These are phyloP conservation scores for Erannis defoliaria DNA, from an alignment of 2,888 invertebrate genomes.

Conservation along the genomic window DNA sequence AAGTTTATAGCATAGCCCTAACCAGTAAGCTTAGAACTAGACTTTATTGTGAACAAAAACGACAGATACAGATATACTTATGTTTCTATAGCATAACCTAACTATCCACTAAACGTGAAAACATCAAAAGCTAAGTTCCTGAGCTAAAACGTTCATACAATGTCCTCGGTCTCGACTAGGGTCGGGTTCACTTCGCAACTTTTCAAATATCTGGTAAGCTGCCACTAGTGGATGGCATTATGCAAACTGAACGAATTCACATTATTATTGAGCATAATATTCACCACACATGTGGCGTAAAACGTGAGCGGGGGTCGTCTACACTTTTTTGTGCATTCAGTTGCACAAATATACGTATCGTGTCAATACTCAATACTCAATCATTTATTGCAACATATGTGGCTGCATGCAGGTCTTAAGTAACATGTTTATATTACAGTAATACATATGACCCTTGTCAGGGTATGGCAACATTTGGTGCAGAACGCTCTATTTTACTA, in stretches of 20 bases:
- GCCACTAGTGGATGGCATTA: constrained; percentile 62
- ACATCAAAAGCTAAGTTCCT: constrained; percentile 35
- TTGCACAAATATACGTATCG: too few relatives aligned
- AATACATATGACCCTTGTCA: too few relatives aligned
- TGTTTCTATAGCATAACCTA: background rate
- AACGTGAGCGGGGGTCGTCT: constrained; percentile 18
- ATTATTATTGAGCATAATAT: constrained; percentile 64
- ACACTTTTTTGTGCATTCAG: background rate
- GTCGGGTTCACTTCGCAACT: constrained; percentile 69
- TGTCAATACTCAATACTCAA: too few relatives aligned
- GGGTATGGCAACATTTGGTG: too few relatives aligned
- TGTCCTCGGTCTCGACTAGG: constrained; percentile 28
- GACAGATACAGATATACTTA: constrained; percentile 3
- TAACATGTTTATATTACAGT: too few relatives aligned
- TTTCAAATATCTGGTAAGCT: constrained; percentile 71
- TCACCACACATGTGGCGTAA: constrained; percentile 48
- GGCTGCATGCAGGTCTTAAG: too few relatives aligned
- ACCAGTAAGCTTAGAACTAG: constrained; percentile 3
- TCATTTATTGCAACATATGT: too few relatives aligned
- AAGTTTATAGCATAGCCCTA: background rate
- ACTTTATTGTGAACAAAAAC: background rate
- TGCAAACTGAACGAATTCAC: constrained; percentile 71
- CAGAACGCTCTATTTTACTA: too few relatives aligned
- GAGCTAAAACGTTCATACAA: constrained; percentile 42
- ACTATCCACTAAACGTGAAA: constrained; percentile 24